Conservation (phyloP, 2,888 invertebrate species). For the Philereme transversata region DNA sequence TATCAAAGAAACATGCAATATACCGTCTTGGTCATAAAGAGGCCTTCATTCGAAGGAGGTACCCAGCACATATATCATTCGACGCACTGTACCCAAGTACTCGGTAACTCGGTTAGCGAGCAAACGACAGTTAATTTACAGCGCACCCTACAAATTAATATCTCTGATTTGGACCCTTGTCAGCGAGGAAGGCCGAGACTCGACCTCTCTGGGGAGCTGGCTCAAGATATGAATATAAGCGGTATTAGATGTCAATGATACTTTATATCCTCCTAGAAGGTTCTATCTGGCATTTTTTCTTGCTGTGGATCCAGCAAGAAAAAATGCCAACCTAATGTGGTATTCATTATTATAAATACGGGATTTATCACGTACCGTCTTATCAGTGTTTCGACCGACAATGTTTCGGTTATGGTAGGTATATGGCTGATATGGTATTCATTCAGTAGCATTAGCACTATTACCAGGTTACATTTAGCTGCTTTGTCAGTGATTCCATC, state of each 20-base stretch:
- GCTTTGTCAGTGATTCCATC: too few species aligned
- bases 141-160: constrained; percentile 79
- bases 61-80: constrained; percentile 32
- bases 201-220: constrained; percentile 44
- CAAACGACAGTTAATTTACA: constrained; percentile 78
- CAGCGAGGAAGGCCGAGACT: constrained; percentile 58
- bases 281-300: background rate
- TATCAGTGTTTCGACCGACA: too few species aligned
- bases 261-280: background rate
- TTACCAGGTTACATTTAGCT: too few species aligned
- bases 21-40: constrained; percentile 12
- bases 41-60: constrained; percentile 17
- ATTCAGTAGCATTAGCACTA: too few species aligned
- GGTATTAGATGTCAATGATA: constrained; percentile 9
- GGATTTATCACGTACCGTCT: too few species aligned
- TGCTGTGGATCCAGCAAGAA: too few species aligned
- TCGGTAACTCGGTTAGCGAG: constrained; percentile 63
- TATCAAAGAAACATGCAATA: constrained; percentile 4
- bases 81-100: constrained; percentile 25
- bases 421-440: too few species aligned
- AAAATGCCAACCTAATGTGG: too few species aligned
- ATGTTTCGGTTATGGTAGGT: too few species aligned
- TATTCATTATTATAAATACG: too few species aligned
- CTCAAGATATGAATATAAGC: constrained; percentile 39
- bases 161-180: constrained; percentile 82